phyloP scores from a whole-genome alignment of 1,140 invertebrate species.

The Drosophila mojavensis region DNA sequence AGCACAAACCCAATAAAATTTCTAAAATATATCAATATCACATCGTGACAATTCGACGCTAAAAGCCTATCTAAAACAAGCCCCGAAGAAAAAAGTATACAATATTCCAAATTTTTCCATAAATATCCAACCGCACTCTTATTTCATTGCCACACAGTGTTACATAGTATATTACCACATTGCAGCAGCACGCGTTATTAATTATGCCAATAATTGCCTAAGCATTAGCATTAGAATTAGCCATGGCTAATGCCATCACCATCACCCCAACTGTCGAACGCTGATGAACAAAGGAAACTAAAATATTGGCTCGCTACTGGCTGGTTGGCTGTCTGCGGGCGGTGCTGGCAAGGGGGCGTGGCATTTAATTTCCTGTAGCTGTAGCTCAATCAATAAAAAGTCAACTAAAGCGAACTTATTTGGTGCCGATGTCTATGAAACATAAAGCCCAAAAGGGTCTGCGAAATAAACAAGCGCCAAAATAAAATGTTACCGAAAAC shows the following conservation, averaged over 20 bases:
- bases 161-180: slow-evolving; percentile 10
- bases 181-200: slow-evolving; percentile 1
- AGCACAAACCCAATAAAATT: too few relatives aligned
- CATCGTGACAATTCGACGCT: too few relatives aligned
- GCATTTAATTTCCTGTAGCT: slow-evolving; percentile 75
- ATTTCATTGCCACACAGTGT: background rate
- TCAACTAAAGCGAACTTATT: slow-evolving; percentile 67
- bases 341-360: slow-evolving; percentile 5
- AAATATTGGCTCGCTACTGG: slow-evolving; percentile 46
- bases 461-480: slow-evolving; percentile 42
- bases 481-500: slow-evolving; percentile 54
- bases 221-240: slow-evolving; percentile 41
- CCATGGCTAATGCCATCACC: slow-evolving; percentile 44
- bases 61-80: too few relatives aligned
- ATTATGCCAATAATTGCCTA: slow-evolving; percentile 30
- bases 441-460: slow-evolving; percentile 49
- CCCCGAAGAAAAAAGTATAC: too few relatives aligned
- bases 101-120: too few relatives aligned
- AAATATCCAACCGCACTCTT: background rate
- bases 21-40: too few relatives aligned
- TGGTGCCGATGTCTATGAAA: slow-evolving; percentile 55
- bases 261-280: background rate
- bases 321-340: background rate
- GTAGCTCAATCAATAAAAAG: slow-evolving; percentile 55
- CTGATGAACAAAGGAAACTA: slow-evolving; percentile 55